These are phyloP conservation scores for Chironomus tentans DNA, from an alignment of 2,888 invertebrate species.

Conservation along the genomic window DNA sequence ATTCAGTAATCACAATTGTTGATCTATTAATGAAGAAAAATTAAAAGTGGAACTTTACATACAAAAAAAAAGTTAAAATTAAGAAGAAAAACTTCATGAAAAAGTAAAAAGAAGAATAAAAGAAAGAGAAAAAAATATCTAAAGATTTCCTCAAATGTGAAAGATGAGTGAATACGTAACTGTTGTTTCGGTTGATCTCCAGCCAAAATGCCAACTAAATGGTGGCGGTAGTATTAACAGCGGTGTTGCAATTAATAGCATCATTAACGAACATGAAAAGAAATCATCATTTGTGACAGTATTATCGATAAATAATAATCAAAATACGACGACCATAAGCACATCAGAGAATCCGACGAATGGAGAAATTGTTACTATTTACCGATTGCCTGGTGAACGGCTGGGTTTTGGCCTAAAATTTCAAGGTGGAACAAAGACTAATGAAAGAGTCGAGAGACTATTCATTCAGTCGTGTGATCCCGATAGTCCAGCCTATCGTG, in stretches of 20 bases:
- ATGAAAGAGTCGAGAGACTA: slow-evolving; percentile 69
- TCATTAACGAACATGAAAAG: slow-evolving; percentile 28
- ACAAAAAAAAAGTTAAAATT: slow-evolving; percentile 29
- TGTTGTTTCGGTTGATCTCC: slow-evolving; percentile 51
- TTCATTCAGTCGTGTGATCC: slow-evolving; percentile 83
- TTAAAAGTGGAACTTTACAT: slow-evolving; percentile 14
- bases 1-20: not conserved
- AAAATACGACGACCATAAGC: slow-evolving; percentile 29
- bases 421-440: slow-evolving; percentile 77
- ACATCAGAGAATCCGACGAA: slow-evolving; percentile 27
- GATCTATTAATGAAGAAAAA: not conserved
- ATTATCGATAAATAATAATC: slow-evolving; percentile 47
- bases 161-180: slow-evolving; percentile 47
- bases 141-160: not conserved
- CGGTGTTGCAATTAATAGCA: slow-evolving; percentile 1
- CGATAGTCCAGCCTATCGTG: slow-evolving; percentile 80
- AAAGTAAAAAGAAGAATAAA: slow-evolving; percentile 25
- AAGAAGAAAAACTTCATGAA: not conserved
- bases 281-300: slow-evolving; percentile 50
- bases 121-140: slow-evolving; percentile 26
- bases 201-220: slow-evolving; percentile 31
- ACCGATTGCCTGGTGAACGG: slow-evolving; percentile 78
- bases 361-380: slow-evolving; percentile 65
- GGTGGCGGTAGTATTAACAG: slow-evolving; percentile 16
- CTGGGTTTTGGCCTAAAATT: slow-evolving; percentile 87